Base-by-base conservation (phyloP, 1,140 invertebrate genomes). In the Sminthurides bifidus region DNA sequence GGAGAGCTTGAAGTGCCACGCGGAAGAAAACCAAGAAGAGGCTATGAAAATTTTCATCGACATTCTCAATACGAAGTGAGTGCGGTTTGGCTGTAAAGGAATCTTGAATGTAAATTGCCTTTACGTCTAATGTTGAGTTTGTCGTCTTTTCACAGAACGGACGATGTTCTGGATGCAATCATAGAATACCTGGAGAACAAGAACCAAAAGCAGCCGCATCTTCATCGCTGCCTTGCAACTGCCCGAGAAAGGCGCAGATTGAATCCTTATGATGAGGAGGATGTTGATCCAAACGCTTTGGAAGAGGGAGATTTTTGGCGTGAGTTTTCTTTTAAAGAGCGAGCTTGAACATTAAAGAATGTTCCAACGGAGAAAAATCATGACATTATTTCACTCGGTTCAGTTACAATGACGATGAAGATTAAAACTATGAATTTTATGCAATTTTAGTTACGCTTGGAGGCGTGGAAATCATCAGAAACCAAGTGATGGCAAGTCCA, bases 131-230 rank as follows among this genome's bases (percentile, higher is more conserved):
- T 12, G 17, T 37, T 37, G 10, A 43, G 41, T 43, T 43, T 43
- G 41, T 43, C 24, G n/a, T 10, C 24, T 21, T 15, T 29, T 29
- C 8, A 8, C 29, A 49, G 46, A 23, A 17, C 12, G 12, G 46
- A 49, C 26, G 46, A 49, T 17, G 24, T 23, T 3, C 29, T 49
- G 29, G 46, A 49, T 33, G 46, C 15, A 3, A 4, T 49, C 6
- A 29, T 49, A 21, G 46, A 49, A 21, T 49, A 49, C 35, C 23
- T 49, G 46, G 46, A 49, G 3, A 19, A 26, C 3, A 49, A 49
- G 46, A 49, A 49, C 24, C 46, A 49, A 21, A 49, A n/a, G 27
- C 46, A 49, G 12, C 46, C 46, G n/a, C 46, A 49, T 21, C 35
- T 49, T 15, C 15, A 17, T 17, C 27, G 46, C 3, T 27, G 31